Evolutionary conservation across 2,113 vertebrate species (phyloP).

Genomic region (Ivindomyrus marchei): DNA sequence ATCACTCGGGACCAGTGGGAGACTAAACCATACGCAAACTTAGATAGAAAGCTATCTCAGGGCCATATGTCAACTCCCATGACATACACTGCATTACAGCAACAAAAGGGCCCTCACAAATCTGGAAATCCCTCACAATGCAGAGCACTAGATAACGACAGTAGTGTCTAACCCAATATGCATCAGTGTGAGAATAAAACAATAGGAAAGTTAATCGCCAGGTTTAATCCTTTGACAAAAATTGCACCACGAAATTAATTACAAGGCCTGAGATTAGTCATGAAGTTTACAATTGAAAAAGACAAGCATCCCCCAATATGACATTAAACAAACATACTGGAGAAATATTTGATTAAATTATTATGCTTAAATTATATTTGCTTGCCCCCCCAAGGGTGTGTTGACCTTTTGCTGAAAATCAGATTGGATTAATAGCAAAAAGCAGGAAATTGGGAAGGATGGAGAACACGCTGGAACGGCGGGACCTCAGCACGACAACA

Average conservation of each 20-base stretch:
- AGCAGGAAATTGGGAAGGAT: background rate
- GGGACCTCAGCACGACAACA: background rate
- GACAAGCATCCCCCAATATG: background rate
- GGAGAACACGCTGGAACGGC: background rate
- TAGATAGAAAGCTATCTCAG: background rate
- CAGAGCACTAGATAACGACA: background rate
- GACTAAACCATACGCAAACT: background rate
- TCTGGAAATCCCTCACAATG: background rate
- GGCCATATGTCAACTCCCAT: background rate
- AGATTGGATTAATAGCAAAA: background rate
- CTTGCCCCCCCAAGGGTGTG: background rate
- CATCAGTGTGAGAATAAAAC: background rate
- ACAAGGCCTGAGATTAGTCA: background rate
- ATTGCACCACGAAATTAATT: background rate
- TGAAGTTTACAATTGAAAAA: background rate
- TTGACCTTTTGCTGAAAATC: constrained; percentile 3
- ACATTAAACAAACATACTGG: background rate
- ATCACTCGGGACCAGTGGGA: background rate
- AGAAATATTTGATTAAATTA: background rate
- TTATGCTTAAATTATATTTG: background rate
- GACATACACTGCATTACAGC: background rate
- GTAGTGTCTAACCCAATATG: background rate
- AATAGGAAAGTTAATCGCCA: background rate
- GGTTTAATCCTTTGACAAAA: background rate
- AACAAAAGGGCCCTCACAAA: background rate